Base-by-base conservation (phyloP, 2,113 vertebrate species). In the Periophthalmodon schlosseri region DNA sequence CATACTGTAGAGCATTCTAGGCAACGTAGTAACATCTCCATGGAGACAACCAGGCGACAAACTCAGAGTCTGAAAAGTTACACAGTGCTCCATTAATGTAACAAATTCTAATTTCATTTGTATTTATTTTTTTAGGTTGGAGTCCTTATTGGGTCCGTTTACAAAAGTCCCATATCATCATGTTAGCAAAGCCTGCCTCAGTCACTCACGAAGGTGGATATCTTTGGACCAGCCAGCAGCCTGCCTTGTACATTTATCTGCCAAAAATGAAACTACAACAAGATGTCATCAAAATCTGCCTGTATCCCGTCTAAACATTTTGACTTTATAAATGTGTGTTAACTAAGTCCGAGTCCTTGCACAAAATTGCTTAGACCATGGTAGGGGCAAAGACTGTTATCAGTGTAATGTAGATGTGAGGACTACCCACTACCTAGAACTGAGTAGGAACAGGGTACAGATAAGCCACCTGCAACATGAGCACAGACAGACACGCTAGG, bases 321-420 rank as follows among this genome's bases (percentile, higher is more conserved):
- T 82, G 65, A 74, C 79, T 70, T 83, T 68, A 61, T 76, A 69
- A 73, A 68, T 76, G 57, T 70, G 74, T 81, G 39, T 44, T 44
- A 44, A 44, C 60, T 67, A 24, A 79, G 75, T 74, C 71, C 65
- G 52, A 56, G 69, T 75, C 82, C 75, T 76, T 72, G 72, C 72
- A 73, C 78, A 84, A 49, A 74, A 79, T 78, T 52, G 33, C 76
- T 79, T 81, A 70, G 84, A 86, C 86, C 82, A 84, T 73, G 78
- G 78, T 77, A 58, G 75, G 84, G 87, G 82, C 78, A 82, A 76
- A 88, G 89, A 91, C 90, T 90, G 89, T 87, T 84, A 87, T 39
- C 66, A 57, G 13, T 61, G 58, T 28, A 63, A 21, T 34, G 20
- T 68, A 84, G 68, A 73, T 56, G 79, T 39, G 23, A 52, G 75